Conservation (phyloP, 2,113 vertebrate genomes). For the Emydocephalus ijimae region DNA sequence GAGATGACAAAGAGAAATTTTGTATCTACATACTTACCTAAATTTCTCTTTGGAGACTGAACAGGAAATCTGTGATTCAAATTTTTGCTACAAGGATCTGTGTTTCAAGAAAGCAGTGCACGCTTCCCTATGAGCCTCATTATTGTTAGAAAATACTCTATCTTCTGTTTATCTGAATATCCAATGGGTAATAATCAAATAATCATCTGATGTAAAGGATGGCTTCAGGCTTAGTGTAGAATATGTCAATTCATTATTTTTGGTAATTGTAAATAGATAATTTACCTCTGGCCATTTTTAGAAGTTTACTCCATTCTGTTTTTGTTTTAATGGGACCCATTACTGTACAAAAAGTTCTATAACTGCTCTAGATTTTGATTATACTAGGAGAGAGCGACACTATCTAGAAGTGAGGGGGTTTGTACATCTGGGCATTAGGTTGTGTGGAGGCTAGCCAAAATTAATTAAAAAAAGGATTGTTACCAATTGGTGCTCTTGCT, state of each 20-base stretch:
- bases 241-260: background rate
- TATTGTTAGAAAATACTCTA: background rate
- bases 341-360: background rate
- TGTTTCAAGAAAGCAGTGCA: background rate
- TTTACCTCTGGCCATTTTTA: rapidly evolving
- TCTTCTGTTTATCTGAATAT: background rate
- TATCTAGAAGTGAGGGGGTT: background rate
- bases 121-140: background rate
- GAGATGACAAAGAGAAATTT: no score
- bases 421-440: background rate
- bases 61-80: background rate
- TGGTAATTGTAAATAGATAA: rapidly evolving
- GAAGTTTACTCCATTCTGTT: background rate
- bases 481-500: background rate
- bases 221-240: background rate
- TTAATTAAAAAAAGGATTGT: background rate
- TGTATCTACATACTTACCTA: background rate
- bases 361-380: background rate
- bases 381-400: background rate
- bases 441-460: background rate
- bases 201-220: background rate
- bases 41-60: background rate
- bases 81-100: background rate
- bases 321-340: rapidly evolving
- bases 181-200: background rate